These are phyloP conservation scores for Tachyglossus aculeatus DNA, from an alignment of 2,797 vertebrate species.

Conservation along the genomic window DNA sequence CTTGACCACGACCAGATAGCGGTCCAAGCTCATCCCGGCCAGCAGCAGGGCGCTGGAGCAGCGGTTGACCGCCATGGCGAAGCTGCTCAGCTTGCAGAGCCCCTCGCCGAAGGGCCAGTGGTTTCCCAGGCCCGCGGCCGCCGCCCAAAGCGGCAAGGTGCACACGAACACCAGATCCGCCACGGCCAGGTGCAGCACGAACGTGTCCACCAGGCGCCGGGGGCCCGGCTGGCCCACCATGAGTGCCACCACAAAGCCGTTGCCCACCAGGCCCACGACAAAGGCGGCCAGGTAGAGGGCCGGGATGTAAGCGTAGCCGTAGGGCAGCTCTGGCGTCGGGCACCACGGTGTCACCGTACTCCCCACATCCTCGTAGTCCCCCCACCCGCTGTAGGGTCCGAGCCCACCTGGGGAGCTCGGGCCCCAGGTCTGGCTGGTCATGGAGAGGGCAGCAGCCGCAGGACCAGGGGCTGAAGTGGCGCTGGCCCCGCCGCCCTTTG, in stretches of 20 bases:
- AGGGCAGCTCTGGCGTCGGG: constrained; percentile 32
- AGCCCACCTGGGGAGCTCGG: not conserved
- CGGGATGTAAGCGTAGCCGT: constrained; percentile 67
- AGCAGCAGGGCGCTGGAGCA: constrained; percentile 89
- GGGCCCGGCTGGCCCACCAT: constrained; percentile 60
- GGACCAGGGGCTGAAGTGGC: no score
- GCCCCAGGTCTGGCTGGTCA: constrained; percentile 22
- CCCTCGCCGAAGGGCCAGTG: constrained; percentile 77
- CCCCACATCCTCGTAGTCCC: constrained; percentile 1
- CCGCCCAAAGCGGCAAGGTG: constrained; percentile 86
- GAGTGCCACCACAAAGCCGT: constrained; percentile 81
- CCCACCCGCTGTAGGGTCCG: constrained; percentile 6
- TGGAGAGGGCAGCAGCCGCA: no score
- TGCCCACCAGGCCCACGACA: constrained; percentile 79
- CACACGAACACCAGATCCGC: constrained; percentile 85
- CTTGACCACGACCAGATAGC: constrained; percentile 84
- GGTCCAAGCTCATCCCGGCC: constrained; percentile 86
- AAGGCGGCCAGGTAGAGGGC: constrained; percentile 82
- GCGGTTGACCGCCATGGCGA: constrained; percentile 82
- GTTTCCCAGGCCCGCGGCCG: constrained; percentile 57
- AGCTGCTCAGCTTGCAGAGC: constrained; percentile 86
- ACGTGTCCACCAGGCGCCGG: constrained; percentile 84
- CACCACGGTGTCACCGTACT: constrained; percentile 2
- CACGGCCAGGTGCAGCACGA: constrained; percentile 83
- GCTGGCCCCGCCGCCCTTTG: no score